Conservation (phyloP, 2,888 invertebrate genomes). For the Strigamia transsilvanica region DNA sequence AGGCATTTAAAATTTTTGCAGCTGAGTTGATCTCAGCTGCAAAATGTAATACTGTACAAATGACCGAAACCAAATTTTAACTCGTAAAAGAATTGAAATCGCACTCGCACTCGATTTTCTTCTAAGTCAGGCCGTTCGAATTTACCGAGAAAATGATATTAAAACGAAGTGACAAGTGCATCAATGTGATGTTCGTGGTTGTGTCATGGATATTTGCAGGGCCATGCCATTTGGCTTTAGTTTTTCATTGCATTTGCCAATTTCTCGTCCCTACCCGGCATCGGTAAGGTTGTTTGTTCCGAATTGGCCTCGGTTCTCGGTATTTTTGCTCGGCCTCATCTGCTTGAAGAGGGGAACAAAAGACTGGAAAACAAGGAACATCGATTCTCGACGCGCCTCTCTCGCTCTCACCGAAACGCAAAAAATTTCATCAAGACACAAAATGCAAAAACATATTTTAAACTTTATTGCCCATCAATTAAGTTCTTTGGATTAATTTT, state of each 20-base stretch:
- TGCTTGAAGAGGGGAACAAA: constrained; percentile 30
- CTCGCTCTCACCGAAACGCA: neutral
- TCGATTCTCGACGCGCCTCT: constrained; percentile 14
- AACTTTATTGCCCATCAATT: too few relatives aligned
- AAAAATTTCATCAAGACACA: neutral
- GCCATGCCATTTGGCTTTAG: constrained; percentile 14
- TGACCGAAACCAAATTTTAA: neutral
- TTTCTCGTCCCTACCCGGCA: neutral
- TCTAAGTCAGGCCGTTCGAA: neutral
- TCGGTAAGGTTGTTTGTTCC: constrained; percentile 21
- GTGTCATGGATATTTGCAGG: constrained; percentile 30
- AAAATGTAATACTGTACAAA: too few relatives aligned
- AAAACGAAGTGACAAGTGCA: constrained; percentile 15
- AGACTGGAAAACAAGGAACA: constrained; percentile 30
- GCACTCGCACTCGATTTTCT: neutral
- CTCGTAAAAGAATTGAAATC: neutral
- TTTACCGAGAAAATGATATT: constrained; percentile 1
- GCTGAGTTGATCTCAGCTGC: too few relatives aligned
- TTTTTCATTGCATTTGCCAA: constrained; percentile 16
- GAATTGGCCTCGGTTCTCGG: constrained; percentile 30
- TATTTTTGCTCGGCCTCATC: constrained; percentile 26
- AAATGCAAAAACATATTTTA: neutral
- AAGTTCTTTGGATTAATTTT: too few relatives aligned
- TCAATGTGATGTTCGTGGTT: constrained; percentile 21
- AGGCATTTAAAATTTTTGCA: too few relatives aligned